Conservation (phyloP, 2,888 invertebrate species). For the Julus scanicus region DNA sequence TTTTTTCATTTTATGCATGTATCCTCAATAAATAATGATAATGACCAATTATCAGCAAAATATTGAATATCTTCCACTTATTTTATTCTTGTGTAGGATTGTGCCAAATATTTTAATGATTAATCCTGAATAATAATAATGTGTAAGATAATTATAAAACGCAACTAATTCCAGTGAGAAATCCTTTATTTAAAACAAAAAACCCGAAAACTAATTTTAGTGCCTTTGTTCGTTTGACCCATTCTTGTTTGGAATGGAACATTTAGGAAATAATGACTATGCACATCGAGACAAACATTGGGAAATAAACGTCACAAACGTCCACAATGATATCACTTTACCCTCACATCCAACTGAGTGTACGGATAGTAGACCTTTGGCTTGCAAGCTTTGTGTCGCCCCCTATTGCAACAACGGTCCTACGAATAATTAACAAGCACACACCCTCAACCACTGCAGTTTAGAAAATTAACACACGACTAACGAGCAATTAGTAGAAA, state of each 20-base stretch:
- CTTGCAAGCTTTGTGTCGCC: conserved; percentile 49
- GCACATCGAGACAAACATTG: neutral
- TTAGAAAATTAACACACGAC: neutral
- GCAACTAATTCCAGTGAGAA: neutral
- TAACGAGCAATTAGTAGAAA: neutral
- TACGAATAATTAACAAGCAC: conserved; percentile 46
- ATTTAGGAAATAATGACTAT: neutral
- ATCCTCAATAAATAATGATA: too few relatives aligned
- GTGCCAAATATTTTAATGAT: too few relatives aligned
- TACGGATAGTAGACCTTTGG: conserved; percentile 55
- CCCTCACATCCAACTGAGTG: conserved; percentile 46
- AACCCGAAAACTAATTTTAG: neutral
- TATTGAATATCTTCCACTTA: too few relatives aligned
- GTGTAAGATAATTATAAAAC: neutral
- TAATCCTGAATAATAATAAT: too few relatives aligned
- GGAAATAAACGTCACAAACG: conserved; percentile 11
- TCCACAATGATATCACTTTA: conserved; percentile 45
- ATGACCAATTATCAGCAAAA: too few relatives aligned
- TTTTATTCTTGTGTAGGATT: too few relatives aligned
- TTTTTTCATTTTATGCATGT: too few relatives aligned
- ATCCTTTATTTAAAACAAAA: neutral
- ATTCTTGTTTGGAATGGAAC: neutral
- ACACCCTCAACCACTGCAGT: conserved; percentile 41
- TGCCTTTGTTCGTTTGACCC: neutral
- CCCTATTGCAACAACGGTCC: conserved; percentile 51